Percentiles rank a stretch among this genome's conserved stretches.
phyloP scores from a whole-genome alignment of 2,113 vertebrate species.

The Ceyx melanurus region DNA sequence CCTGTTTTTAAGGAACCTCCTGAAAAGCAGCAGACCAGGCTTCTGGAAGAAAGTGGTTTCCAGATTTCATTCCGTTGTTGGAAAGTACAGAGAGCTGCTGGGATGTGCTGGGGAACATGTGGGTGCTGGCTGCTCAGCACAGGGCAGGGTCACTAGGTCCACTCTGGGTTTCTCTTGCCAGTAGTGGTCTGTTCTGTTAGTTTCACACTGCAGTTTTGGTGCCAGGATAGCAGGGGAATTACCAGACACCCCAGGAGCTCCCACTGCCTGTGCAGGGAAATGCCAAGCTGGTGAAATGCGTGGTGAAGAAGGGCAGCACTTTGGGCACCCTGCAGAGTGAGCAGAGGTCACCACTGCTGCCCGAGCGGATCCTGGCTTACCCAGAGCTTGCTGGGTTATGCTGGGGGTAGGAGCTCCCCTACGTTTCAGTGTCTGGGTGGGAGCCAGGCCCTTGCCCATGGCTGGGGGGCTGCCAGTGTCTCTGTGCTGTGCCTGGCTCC shows the following conservation, averaged over 20 bases:
- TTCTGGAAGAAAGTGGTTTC: background rate
- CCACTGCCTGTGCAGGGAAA: background rate
- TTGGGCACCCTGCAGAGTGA: accelerated
- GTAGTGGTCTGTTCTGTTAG: background rate
- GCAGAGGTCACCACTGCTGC: background rate
- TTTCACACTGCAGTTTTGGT: background rate
- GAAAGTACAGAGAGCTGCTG: background rate
- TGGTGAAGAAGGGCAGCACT: background rate
- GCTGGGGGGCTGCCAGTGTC: background rate
- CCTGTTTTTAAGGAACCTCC: background rate
- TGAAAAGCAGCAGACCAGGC: background rate
- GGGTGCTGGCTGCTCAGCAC: background rate
- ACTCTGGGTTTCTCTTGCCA: background rate
- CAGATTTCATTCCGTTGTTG: background rate
- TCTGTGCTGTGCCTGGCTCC: background rate
- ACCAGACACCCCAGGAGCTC: background rate
- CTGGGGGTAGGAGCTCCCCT: background rate
- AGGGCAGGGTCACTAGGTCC: background rate
- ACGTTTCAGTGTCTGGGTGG: background rate
- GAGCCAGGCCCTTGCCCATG: background rate
- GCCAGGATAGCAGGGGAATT: background rate
- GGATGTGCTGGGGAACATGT: background rate
- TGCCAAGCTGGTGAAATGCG: background rate
- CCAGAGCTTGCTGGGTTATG: background rate
- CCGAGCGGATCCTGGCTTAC: background rate